Evolutionary conservation across 2,888 invertebrate species (phyloP).

Genomic region (Matsumyia berberina): DNA sequence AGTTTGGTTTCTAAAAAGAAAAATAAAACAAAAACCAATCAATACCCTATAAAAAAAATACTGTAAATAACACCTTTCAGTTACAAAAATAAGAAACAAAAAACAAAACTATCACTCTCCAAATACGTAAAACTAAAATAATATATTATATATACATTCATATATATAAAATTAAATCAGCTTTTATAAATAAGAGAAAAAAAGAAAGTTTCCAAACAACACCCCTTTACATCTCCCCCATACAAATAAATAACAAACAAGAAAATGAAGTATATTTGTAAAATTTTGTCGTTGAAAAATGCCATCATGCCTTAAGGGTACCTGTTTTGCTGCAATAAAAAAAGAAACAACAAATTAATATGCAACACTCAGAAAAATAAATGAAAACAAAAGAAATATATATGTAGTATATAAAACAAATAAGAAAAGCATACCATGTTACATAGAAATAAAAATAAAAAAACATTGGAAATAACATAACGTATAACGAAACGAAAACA

Average conservation of each 20-base stretch:
- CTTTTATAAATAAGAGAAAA: conserved; percentile 41
- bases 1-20: conserved; percentile 43
- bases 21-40: conserved; percentile 3
- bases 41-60: conserved; percentile 19
- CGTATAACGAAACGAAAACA: conserved; percentile 65
- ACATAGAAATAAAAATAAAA: conserved; percentile 16
- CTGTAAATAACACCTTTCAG: conserved; percentile 67
- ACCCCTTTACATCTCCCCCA: conserved; percentile 60
- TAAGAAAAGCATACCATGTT: conserved; percentile 51
- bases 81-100: conserved; percentile 48
- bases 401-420: conserved; percentile 48
- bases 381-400: conserved; percentile 47
- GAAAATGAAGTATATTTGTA: conserved; percentile 54
- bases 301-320: conserved; percentile 77
- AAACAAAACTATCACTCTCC: conserved; percentile 51
- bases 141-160: conserved; percentile 28
- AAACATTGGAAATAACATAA: conserved; percentile 57
- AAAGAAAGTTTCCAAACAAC: conserved; percentile 30
- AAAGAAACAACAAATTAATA: conserved; percentile 61
- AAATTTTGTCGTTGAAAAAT: conserved; percentile 68
- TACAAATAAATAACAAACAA: conserved; percentile 24
- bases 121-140: conserved; percentile 54
- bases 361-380: conserved; percentile 61
- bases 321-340: conserved; percentile 73
- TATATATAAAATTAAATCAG: conserved; percentile 38